Percentiles rank a stretch among this genome's conserved stretches.
Evolutionary conservation across 2,888 invertebrate genomes (phyloP).

Genomic region (Acanthosoma haemorrhoidale): DNA sequence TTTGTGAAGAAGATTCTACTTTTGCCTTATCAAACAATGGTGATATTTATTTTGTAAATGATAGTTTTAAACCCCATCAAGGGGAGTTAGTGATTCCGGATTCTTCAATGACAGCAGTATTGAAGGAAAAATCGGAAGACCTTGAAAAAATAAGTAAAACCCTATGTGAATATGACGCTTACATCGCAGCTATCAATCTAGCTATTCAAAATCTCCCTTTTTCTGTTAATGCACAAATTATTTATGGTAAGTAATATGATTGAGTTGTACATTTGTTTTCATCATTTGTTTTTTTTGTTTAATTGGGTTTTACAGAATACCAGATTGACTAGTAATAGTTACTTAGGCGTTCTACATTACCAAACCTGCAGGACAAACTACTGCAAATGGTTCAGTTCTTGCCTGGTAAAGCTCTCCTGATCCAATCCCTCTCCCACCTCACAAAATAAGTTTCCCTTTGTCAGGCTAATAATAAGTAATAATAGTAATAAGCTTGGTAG

Average conservation of each 20-base stretch:
- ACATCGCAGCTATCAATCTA: background rate
- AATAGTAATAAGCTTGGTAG: no score
- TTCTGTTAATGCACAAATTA: constrained; percentile 6
- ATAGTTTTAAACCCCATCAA: background rate
- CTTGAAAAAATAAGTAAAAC: constrained; percentile 7
- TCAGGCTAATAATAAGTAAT: no score
- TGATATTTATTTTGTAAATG: background rate
- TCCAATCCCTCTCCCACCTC: no score
- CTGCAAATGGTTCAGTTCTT: no score
- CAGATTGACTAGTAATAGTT: no score
- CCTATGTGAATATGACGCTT: background rate
- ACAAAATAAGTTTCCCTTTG: no score
- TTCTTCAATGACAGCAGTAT: background rate
- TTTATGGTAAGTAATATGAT: background rate
- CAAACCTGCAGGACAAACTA: no score
- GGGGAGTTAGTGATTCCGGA: background rate
- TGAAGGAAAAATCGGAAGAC: background rate
- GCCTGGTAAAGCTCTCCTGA: no score
- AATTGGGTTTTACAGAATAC: no score
- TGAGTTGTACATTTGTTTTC: background rate
- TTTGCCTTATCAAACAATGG: constrained; percentile 6
- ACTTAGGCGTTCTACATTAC: no score
- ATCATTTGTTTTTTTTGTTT: background rate
- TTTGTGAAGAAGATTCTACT: background rate
- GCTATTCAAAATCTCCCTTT: constrained; percentile 1